A percentile compares a stretch with the other conserved stretches of the same genome.
Conservation (phyloP, 30 jellyfish, hydroid and myxozoan genomes). For the Euphysa ruthae region DNA sequence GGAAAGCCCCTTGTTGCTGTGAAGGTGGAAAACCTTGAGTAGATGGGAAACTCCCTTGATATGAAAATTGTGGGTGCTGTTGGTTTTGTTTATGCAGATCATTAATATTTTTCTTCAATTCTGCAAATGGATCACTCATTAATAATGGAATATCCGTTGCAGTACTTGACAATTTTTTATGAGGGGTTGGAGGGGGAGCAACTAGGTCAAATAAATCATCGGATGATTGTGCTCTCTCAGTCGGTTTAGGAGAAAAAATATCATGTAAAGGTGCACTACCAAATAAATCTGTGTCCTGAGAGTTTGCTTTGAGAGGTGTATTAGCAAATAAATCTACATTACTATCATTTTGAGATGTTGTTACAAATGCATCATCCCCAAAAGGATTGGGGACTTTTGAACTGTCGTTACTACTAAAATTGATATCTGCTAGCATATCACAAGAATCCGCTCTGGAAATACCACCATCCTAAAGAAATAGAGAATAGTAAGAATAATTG, state of each 20-base stretch:
- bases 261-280: constrained; percentile 1
- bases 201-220: background rate
- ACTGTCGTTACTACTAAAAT: background rate
- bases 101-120: constrained; percentile 23
- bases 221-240: background rate
- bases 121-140: constrained; percentile 39
- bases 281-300: constrained; percentile 2
- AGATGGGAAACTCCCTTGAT: background rate
- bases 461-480: constrained; percentile 3
- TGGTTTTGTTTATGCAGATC: constrained; percentile 39
- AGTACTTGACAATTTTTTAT: background rate
- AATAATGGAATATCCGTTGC: background rate
- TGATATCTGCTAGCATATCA: constrained; percentile 12
- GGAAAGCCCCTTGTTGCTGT: constrained; percentile 10
- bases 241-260: background rate
- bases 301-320: background rate
- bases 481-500: no score
- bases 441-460: constrained; percentile 2
- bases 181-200: constrained; percentile 7
- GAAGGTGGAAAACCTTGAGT: background rate
- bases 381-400: constrained; percentile 2
- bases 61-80: constrained; percentile 19
- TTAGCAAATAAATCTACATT: background rate
- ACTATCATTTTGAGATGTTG: background rate
- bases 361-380: background rate